Conservation (phyloP, 2,888 invertebrate species). For the Nasonovia ribisnigri region DNA sequence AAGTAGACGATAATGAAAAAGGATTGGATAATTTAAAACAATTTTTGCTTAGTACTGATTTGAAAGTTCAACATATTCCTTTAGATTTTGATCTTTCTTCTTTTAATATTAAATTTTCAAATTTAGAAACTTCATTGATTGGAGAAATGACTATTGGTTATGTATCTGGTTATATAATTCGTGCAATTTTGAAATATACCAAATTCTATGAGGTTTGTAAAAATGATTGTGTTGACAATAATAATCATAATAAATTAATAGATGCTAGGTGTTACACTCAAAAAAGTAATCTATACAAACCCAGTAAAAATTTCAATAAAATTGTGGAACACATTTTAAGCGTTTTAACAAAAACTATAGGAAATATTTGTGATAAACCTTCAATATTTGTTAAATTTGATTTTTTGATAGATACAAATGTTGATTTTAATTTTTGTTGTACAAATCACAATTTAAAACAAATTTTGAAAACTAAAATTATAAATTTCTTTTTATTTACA, state of each 20-base stretch:
- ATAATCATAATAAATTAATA: background rate
- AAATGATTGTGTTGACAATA: conserved; percentile 26
- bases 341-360: background rate
- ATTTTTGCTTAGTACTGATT: background rate
- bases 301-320: background rate
- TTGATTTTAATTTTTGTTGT: conserved; percentile 10
- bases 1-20: conserved; percentile 2
- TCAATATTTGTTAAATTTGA: background rate
- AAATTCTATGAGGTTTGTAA: conserved; percentile 6
- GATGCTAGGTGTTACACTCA: background rate
- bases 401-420: conserved; percentile 2
- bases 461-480: background rate
- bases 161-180: conserved; percentile 7
- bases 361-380: background rate
- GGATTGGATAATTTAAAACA: conserved; percentile 13
- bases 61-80: background rate
- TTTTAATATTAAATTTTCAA: background rate
- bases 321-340: background rate
- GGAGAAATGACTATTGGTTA: conserved; percentile 9
- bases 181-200: background rate
- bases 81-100: background rate
- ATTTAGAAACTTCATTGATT: background rate
- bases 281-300: background rate
- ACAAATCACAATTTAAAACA: background rate
- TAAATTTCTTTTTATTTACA: background rate